A percentile compares a stretch with the other conserved stretches of the same genome.
Evolutionary conservation across 1,140 invertebrate species (phyloP).

Genomic region (Cotesia glomerata): DNA sequence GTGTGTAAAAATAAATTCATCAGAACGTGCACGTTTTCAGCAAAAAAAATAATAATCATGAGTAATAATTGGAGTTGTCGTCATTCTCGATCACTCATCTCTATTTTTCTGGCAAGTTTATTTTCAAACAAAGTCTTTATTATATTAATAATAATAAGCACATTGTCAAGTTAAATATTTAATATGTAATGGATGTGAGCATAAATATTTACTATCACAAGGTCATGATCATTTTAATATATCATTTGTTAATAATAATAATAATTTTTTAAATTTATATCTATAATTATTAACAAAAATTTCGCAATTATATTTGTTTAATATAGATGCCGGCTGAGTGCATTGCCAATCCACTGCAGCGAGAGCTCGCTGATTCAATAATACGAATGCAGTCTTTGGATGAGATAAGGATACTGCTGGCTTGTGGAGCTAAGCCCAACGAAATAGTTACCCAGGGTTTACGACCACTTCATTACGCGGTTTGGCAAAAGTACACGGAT

Average conservation of each 20-base stretch:
- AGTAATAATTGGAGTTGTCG: neutral
- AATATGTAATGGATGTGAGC: neutral
- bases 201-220: neutral
- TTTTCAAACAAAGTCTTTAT: neutral
- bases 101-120: slow-evolving; percentile 22
- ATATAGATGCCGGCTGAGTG: slow-evolving; percentile 75
- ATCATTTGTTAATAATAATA: neutral
- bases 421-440: slow-evolving; percentile 84
- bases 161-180: neutral
- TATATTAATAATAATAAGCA: neutral
- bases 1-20: neutral
- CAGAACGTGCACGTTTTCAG: neutral
- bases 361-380: slow-evolving; percentile 88
- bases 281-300: neutral
- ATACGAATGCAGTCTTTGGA: slow-evolving; percentile 85
- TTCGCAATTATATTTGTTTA: neutral
- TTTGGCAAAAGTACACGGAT: slow-evolving; percentile 84
- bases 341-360: slow-evolving; percentile 77
- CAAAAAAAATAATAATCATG: slow-evolving; percentile 4
- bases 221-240: neutral
- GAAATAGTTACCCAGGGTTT: slow-evolving; percentile 81
- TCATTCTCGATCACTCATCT: slow-evolving; percentile 24
- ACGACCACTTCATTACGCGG: slow-evolving; percentile 89
- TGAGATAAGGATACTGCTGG: slow-evolving; percentile 83
- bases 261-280: neutral